Evolutionary conservation across 2,797 vertebrate genomes (phyloP), one percentile per base, ranked within the genome.

Genomic region (Poecilia velifera): DNA sequence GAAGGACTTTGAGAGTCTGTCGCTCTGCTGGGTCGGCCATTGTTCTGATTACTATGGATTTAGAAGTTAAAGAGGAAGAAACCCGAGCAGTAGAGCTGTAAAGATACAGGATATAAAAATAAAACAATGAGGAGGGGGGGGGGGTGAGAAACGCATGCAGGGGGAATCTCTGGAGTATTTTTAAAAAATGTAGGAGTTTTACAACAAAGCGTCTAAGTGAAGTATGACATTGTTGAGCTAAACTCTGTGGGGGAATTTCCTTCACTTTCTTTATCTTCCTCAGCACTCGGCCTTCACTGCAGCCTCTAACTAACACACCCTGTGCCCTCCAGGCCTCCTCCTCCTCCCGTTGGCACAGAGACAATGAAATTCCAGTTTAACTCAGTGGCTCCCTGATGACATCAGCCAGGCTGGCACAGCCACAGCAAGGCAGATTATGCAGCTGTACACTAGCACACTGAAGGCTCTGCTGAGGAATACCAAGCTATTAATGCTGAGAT

Each of bases 311-410:
- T 57, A 76, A 73, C 36, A 85, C 79, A 82, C 76, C 45, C 8
- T 1, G n/a, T 57, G 77, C 77, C 81, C 51, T 18, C 53, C 74
- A 25, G 25, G 16, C 68, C 68, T 64, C 7, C 20, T 20, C 77
- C 62, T 76, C 74, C 68, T 49, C 74, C 70, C 86, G 80, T 81
- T 91, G 86, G 90, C 87, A 84, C 76, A 73, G 39, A 84, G 47
- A 92, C 85, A 91, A 86, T 90, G 77, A 81, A 86, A 90, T 89
- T 90, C 82, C 83, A 81, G 84, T 89, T 85, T 76, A 85, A 84
- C 57, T 90, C 88, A 76, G 81, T 70, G 55, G 77, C 74, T 85
- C 82, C 80, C 82, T 74, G 46, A 72, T 91, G 87, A 87, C 88
- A 89, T 87, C 85, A 87, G 85, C 76, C 78, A 68, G 83, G 77